These are phyloP conservation scores for Dasypogon diadema DNA, from an alignment of 2,888 invertebrate genomes.

Conservation along the genomic window DNA sequence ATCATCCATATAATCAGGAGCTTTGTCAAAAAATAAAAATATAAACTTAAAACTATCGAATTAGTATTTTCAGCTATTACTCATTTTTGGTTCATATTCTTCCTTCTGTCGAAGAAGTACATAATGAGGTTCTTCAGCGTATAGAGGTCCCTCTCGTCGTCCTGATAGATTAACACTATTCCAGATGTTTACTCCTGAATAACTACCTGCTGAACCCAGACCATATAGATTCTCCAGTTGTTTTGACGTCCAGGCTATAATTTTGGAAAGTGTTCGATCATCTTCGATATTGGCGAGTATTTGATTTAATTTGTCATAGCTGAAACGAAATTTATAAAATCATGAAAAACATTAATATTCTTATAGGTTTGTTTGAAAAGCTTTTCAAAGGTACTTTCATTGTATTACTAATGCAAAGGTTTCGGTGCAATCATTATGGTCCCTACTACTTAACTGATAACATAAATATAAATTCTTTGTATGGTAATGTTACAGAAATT, in stretches of 20 bases:
- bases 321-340: too few relatives aligned
- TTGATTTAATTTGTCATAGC: slow-evolving; percentile 10
- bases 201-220: slow-evolving; percentile 22
- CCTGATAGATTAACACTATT: slow-evolving; percentile 66
- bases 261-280: not conserved
- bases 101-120: slow-evolving; percentile 63
- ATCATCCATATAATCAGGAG: slow-evolving; percentile 50
- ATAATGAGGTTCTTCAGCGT: slow-evolving; percentile 66
- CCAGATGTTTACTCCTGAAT: slow-evolving; percentile 63
- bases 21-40: too few relatives aligned
- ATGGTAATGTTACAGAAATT: too few relatives aligned
- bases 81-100: slow-evolving; percentile 30
- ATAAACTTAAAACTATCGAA: not conserved
- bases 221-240: slow-evolving; percentile 31
- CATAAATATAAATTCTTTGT: too few relatives aligned
- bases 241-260: slow-evolving; percentile 11
- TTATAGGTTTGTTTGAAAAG: too few relatives aligned
- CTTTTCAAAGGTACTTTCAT: too few relatives aligned
- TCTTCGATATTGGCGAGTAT: not conserved
- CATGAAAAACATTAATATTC: too few relatives aligned
- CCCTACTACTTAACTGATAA: too few relatives aligned
- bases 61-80: slow-evolving; percentile 29
- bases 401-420: too few relatives aligned
- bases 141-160: slow-evolving; percentile 63
- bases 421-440: too few relatives aligned